Conservation (phyloP, 2,113 vertebrate genomes). For the Phainopepla nitens region DNA sequence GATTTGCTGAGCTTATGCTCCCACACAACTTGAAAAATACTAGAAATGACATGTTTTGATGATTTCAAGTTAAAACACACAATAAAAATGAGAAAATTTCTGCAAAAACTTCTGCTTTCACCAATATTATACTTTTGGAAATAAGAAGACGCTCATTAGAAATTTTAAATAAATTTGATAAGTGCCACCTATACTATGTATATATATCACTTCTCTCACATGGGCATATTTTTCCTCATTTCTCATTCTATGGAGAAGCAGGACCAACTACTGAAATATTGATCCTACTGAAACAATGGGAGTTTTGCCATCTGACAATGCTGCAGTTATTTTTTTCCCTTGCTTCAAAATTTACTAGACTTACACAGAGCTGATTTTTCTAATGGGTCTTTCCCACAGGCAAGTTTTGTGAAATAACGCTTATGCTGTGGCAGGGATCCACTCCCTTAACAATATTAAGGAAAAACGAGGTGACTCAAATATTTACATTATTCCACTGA, state of each 20-base stretch:
- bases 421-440: background rate
- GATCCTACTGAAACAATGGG: background rate
- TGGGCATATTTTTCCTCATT: background rate
- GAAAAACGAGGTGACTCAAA: background rate
- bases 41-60: background rate
- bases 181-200: background rate
- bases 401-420: background rate
- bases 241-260: background rate
- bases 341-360: background rate
- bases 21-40: background rate
- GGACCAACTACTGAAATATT: background rate
- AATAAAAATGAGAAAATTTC: background rate
- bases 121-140: background rate
- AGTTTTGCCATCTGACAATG: background rate
- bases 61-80: background rate
- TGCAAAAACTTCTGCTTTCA: background rate
- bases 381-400: background rate
- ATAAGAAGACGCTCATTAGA: background rate
- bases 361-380: background rate
- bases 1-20: background rate
- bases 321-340: background rate
- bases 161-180: background rate
- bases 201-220: background rate
- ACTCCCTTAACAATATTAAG: background rate
- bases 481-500: background rate